Conservation (phyloP, 2,888 invertebrate genomes). For the Mamestra brassicae region DNA sequence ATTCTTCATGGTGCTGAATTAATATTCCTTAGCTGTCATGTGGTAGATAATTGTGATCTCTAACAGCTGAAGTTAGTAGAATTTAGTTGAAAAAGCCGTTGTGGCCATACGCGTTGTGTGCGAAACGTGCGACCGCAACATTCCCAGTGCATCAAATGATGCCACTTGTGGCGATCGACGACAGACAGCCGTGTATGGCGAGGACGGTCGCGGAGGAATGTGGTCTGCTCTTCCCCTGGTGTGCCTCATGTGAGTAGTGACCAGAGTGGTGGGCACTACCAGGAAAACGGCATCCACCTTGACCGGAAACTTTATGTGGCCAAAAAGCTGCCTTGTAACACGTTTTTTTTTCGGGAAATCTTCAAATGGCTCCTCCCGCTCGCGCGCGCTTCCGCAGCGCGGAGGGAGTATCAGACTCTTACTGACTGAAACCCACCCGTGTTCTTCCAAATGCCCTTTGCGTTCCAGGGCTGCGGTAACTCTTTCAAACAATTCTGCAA, state of each 20-base stretch:
- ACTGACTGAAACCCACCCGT: no score
- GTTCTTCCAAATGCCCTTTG: no score
- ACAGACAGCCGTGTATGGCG: slow-evolving; percentile 85
- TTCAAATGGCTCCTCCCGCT: no score
- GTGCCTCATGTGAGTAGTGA: slow-evolving; percentile 67
- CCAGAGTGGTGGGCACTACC: slow-evolving; percentile 39
- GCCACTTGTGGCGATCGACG: slow-evolving; percentile 80
- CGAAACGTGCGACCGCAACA: slow-evolving; percentile 81
- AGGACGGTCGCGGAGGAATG: slow-evolving; percentile 88
- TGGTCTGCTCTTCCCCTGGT: slow-evolving; percentile 71
- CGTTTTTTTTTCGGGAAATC: no score
- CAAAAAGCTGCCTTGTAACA: background rate
- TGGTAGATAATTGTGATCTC: slow-evolving; percentile 72
- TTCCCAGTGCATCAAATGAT: slow-evolving; percentile 80
- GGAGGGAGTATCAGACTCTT: no score
- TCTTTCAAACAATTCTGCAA: no score
- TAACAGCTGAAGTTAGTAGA: slow-evolving; percentile 72
- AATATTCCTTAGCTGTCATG: slow-evolving; percentile 57
- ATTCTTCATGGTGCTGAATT: slow-evolving; percentile 41
- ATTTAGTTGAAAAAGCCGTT: slow-evolving; percentile 74
- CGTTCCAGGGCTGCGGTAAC: no score
- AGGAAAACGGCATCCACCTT: background rate
- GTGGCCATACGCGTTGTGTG: slow-evolving; percentile 82
- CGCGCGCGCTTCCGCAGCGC: no score
- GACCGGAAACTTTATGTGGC: background rate